phyloP scores from a whole-genome alignment of 2,113 vertebrate genomes.

The Alouatta palliata region DNA sequence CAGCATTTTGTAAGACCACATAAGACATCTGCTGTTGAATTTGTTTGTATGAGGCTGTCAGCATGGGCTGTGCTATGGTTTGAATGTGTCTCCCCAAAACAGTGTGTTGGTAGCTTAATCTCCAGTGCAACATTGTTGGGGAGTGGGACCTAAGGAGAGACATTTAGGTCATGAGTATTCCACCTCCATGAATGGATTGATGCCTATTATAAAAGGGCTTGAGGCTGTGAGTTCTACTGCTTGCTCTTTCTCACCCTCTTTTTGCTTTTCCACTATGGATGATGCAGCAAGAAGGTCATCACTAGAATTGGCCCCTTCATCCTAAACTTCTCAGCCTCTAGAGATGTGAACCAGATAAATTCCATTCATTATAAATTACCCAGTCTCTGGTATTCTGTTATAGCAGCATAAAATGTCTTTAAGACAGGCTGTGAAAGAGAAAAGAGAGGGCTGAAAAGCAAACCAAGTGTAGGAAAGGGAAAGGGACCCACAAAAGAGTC shows the following conservation, averaged over 20 bases:
- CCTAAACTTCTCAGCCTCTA: neutral
- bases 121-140: neutral
- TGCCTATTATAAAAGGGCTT: neutral
- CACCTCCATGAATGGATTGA: neutral
- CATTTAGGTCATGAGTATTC: neutral
- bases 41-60: neutral
- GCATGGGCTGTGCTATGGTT: neutral
- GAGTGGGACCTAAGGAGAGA: neutral
- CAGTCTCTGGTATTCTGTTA: neutral
- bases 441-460: neutral
- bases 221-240: neutral
- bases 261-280: neutral
- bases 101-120: neutral
- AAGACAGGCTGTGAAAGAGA: neutral
- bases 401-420: neutral
- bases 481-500: neutral
- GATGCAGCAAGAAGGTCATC: neutral
- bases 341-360: neutral
- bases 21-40: neutral
- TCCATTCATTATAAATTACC: neutral
- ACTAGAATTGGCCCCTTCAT: neutral
- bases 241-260: neutral
- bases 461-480: neutral
- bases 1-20: neutral
- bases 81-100: neutral